Base-by-base conservation (phyloP, 2,797 vertebrate species). In the Sphenopsis melanotis region DNA sequence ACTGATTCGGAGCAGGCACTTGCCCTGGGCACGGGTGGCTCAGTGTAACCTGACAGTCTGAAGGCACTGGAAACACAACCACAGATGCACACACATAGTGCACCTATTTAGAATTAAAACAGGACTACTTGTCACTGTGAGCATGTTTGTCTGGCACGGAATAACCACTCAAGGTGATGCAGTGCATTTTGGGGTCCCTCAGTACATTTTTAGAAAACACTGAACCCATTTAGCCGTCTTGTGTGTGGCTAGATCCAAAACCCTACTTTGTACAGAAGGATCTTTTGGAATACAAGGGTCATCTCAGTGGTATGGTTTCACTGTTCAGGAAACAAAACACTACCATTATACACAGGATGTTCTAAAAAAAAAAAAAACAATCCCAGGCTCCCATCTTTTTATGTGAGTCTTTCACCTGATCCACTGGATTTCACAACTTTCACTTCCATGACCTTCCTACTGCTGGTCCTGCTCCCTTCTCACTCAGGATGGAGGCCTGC, bases 1-100 rank as follows among this genome's bases (percentile, higher is more conserved):
- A 52, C 1, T 6, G 49, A 47, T 20, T 19, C 0, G 0, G 24
- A 84, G 56, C 2, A 8, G 80, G 19, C 1, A 0, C 27, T 65
- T 32, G 50, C 11, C 7, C n/a, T 4, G 2, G 20, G 69, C 42
- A 47, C 26, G 75, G 80, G 17, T 9, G n/a, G 19, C n/a, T 60
- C 11, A 4, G 36, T 24, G 42, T n/a, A 70, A 81, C 0, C 0
- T 21, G 52, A 19, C 24, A 26, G 37, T 5, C 66, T 37, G 49
- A 10, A 70, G 41, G 0, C 3, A 66, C 34, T 15, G 30, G 27
- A 14, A 69, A 47, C 24, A 37, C 0, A 0, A 36, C 15, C 8
- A 20, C 17, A 26, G 3, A 3, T 3, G 23, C 32, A 16, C 37
- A 50, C 30, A 3, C n/a, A 12, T 4, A 3, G 30, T 9, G 24